These are phyloP conservation scores for Rhinogobio ventralis DNA, from an alignment of 2,797 vertebrate genomes.

Conservation along the genomic window DNA sequence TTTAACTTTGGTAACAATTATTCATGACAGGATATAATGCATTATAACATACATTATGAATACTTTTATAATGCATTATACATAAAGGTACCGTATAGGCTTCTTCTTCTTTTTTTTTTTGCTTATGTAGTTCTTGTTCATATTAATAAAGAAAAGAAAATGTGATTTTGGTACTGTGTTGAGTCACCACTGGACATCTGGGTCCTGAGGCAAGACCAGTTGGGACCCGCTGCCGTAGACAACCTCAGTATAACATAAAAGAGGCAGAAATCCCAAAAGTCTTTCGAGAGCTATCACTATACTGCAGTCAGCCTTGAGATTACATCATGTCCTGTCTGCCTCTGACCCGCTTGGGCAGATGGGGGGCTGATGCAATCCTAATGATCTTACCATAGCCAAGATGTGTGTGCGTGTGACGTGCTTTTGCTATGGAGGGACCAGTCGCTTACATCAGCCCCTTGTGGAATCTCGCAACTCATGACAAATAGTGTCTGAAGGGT, in stretches of 20 bases:
- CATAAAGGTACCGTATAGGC: too few species aligned
- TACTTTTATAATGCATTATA: neutral
- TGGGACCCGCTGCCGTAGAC: neutral
- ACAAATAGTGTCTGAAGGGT: constrained; percentile 67
- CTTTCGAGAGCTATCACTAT: constrained; percentile 28
- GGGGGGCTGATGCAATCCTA: constrained; percentile 69
- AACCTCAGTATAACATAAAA: constrained; percentile 11
- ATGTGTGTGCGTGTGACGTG: constrained; percentile 67
- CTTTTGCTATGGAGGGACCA: constrained; percentile 64
- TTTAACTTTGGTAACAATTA: neutral
- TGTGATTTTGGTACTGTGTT: neutral
- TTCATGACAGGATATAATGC: neutral
- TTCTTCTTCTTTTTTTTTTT: too few species aligned
- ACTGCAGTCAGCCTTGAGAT: constrained; percentile 60
- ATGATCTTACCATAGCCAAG: constrained; percentile 65
- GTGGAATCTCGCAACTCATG: constrained; percentile 69
- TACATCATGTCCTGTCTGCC: constrained; percentile 66
- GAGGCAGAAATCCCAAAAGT: constrained; percentile 24
- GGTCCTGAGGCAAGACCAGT: constrained; percentile 8
- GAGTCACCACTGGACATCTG: neutral
- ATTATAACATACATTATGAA: neutral
- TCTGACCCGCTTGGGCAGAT: constrained; percentile 57
- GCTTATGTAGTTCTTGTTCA: neutral
- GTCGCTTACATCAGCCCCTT: constrained; percentile 68
- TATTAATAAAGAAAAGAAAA: neutral